Evolutionary conservation across 2,888 invertebrate genomes (phyloP).

Genomic region (Neocrepidodera transversa): DNA sequence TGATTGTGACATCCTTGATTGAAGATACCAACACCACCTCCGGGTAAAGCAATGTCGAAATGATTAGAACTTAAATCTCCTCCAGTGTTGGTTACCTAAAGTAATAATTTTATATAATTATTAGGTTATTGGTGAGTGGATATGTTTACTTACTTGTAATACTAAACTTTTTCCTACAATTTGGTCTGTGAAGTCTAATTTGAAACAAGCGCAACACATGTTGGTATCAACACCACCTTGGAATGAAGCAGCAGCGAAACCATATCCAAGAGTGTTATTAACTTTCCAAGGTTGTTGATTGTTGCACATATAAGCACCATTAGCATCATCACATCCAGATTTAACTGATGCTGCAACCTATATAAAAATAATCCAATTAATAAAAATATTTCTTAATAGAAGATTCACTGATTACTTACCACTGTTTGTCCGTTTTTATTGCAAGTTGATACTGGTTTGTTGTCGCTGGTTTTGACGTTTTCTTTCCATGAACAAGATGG

Average conservation of each 20-base stretch:
- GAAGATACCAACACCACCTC: conserved; percentile 39
- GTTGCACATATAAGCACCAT: conserved; percentile 39
- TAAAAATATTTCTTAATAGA: too few species aligned
- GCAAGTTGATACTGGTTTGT: not conserved
- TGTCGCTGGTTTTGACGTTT: conserved; percentile 3
- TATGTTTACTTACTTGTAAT: not conserved
- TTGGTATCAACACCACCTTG: conserved; percentile 13
- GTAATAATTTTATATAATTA: conserved; percentile 15
- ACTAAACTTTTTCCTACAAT: conserved; percentile 12
- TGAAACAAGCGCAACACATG: conserved; percentile 24
- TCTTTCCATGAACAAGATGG: not conserved
- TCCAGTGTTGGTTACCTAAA: conserved; percentile 39
- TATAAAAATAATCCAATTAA: too few species aligned
- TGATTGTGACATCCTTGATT: conserved; percentile 39
- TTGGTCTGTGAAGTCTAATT: conserved; percentile 17
- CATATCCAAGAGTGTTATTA: conserved; percentile 38
- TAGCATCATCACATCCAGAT: conserved; percentile 28
- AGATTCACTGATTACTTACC: too few species aligned
- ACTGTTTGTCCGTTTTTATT: not conserved
- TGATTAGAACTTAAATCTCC: conserved; percentile 12
- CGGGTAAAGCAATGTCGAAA: conserved; percentile 32
- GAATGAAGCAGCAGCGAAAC: conserved; percentile 40
- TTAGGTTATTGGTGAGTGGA: too few species aligned
- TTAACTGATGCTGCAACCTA: not conserved
- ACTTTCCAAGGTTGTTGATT: conserved; percentile 40